Evolutionary conservation across 2,797 vertebrate species (phyloP).

Genomic region (Pseudomugil gertrudae): DNA sequence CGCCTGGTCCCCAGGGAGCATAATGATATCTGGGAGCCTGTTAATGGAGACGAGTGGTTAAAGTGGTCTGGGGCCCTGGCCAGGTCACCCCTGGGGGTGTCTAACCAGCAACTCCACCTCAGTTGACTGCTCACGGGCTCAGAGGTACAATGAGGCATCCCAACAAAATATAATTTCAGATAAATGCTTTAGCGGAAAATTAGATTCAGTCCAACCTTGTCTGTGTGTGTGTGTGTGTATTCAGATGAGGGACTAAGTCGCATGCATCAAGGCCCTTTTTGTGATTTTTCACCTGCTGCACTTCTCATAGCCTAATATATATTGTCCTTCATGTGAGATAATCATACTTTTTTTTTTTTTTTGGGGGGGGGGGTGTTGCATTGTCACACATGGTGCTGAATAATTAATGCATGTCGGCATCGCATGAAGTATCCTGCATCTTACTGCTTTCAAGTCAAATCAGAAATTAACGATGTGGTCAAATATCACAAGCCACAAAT

Average conservation of each 20-base stretch:
- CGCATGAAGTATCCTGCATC: conserved; percentile 8
- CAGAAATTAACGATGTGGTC: background rate
- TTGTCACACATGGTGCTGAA: background rate
- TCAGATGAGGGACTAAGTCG: background rate
- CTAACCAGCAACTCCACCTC: conserved; percentile 67
- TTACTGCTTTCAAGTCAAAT: conserved; percentile 1
- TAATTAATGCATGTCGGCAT: background rate
- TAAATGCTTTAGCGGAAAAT: conserved; percentile 45
- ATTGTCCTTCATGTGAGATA: background rate
- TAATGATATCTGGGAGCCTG: conserved; percentile 77
- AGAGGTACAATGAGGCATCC: conserved; percentile 46
- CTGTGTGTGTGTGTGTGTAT: background rate
- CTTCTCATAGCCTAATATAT: background rate
- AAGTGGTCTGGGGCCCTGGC: conserved; percentile 73
- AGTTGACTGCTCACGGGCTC: conserved; percentile 40
- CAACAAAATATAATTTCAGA: conserved; percentile 50
- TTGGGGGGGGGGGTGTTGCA: too few relatives aligned
- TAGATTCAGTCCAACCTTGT: conserved; percentile 20
- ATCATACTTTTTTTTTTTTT: too few relatives aligned
- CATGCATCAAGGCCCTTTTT: conserved; percentile 1
- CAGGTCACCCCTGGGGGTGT: conserved; percentile 75
- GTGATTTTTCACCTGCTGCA: background rate
- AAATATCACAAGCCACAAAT: background rate
- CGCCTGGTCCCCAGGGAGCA: conserved; percentile 68
- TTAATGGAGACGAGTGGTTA: conserved; percentile 80